Percentiles rank a stretch among this genome's conserved stretches.
These are phyloP conservation scores for Labia minor DNA, from an alignment of 2,888 invertebrate genomes.

Conservation along the genomic window DNA sequence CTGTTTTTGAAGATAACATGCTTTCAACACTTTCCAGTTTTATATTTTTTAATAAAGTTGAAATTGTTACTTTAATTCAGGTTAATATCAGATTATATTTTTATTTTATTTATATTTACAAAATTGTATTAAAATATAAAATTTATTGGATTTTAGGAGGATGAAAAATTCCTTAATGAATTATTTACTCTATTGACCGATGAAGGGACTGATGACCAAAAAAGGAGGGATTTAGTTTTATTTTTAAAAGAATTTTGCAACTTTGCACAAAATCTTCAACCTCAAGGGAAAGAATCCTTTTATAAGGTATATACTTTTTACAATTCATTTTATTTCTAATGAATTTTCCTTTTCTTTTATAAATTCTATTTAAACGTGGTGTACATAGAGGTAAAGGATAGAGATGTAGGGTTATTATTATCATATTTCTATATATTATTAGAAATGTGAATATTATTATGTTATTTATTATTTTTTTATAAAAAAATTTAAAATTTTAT, in stretches of 20 bases:
- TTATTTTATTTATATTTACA: conserved; percentile 14
- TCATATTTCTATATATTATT: too few species aligned
- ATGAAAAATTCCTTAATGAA: conserved; percentile 91
- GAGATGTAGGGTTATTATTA: too few species aligned
- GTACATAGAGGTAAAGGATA: too few species aligned
- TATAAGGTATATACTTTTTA: conserved; percentile 60
- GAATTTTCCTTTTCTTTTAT: background rate
- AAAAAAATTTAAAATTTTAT: too few species aligned
- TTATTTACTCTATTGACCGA: conserved; percentile 88
- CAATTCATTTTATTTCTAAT: conserved; percentile 4
- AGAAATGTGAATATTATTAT: too few species aligned
- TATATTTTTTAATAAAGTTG: conserved; percentile 99
- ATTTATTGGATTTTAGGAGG: conserved; percentile 52
- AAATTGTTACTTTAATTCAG: conserved; percentile 90
- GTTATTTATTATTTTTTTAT: too few species aligned
- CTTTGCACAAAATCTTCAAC: conserved; percentile 96
- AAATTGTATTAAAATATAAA: background rate
- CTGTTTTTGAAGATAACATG: conserved; percentile 98
- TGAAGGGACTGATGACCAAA: conserved; percentile 69
- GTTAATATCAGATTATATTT: conserved; percentile 33
- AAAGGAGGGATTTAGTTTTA: conserved; percentile 85
- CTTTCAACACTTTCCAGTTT: conserved; percentile 94
- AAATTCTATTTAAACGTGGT: too few species aligned
- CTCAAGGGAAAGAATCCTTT: conserved; percentile 92
- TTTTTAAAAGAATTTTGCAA: conserved; percentile 99